A percentile compares a stretch with the other conserved stretches of the same genome.
Evolutionary conservation across 2,797 vertebrate genomes (phyloP).

Genomic region (Loriculus beryllinus): DNA sequence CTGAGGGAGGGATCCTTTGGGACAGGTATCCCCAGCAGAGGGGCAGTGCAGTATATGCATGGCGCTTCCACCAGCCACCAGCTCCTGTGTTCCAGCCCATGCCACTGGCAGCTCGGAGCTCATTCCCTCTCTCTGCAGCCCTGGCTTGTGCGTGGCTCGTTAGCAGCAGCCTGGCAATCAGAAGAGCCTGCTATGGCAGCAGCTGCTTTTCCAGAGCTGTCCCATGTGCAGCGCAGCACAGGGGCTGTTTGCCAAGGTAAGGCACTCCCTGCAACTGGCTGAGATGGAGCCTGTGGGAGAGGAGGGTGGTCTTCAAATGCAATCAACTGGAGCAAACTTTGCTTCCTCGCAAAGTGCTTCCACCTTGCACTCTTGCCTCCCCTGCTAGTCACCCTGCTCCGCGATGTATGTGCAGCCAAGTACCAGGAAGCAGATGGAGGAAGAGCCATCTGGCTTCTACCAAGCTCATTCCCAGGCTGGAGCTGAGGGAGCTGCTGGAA

Average conservation of each 20-base stretch:
- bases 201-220: constrained; percentile 36
- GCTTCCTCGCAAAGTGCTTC: neutral
- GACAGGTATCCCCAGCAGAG: neutral
- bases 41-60: neutral
- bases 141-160: neutral
- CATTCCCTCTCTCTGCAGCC: neutral
- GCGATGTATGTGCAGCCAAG: neutral
- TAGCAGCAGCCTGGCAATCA: constrained; percentile 40
- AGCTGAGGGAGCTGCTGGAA: neutral
- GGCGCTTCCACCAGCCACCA: neutral
- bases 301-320: neutral
- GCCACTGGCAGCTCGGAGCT: neutral
- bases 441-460: constrained; percentile 21
- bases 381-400: neutral
- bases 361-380: neutral
- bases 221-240: fast-evolving
- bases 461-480: neutral
- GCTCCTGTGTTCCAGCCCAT: neutral
- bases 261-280: neutral
- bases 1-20: neutral
- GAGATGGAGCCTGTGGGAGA: neutral
- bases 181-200: neutral
- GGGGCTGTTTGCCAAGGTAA: neutral
- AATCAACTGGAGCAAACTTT: neutral
- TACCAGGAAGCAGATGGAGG: neutral